A percentile compares a stretch with the other conserved stretches of the same genome.
These are phyloP conservation scores for Phortica variegata DNA, from an alignment of 1,140 invertebrate genomes.

Conservation along the genomic window DNA sequence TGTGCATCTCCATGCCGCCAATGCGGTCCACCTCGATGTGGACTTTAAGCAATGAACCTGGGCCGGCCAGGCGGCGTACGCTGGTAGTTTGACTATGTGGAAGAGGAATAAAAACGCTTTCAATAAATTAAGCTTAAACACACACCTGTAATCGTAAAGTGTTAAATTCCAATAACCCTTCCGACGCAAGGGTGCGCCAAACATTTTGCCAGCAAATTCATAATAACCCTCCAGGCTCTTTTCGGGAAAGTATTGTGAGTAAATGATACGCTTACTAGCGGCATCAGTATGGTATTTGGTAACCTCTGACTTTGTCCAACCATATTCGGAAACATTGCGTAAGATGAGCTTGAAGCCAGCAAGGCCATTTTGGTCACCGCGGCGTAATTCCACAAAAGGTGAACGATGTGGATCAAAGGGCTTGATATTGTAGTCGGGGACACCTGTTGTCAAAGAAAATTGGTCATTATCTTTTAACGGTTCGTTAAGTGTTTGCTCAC, in stretches of 20 bases:
- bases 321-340: conserved; percentile 71
- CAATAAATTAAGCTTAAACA: background rate
- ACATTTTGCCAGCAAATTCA: conserved; percentile 64
- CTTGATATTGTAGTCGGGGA: conserved; percentile 69
- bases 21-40: conserved; percentile 72
- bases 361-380: conserved; percentile 62
- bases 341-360: conserved; percentile 68
- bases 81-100: conserved; percentile 67
- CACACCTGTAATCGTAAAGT: conserved; percentile 66
- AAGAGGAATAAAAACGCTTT: conserved; percentile 7
- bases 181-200: conserved; percentile 64
- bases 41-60: conserved; percentile 62
- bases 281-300: conserved; percentile 75
- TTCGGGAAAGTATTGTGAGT: conserved; percentile 79
- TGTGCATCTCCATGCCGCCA: conserved; percentile 72
- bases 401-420: conserved; percentile 79
- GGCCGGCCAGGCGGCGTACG: conserved; percentile 61
- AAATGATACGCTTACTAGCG: conserved; percentile 65
- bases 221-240: conserved; percentile 72
- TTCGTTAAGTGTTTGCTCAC: conserved; percentile 48
- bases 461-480: background rate
- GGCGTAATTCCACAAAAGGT: conserved; percentile 64
- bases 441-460: conserved; percentile 57
- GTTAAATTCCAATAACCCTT: conserved; percentile 72
- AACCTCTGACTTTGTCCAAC: conserved; percentile 74